Evolutionary conservation across 2,113 vertebrate genomes (phyloP).

Genomic region (Fulmarus glacialis): DNA sequence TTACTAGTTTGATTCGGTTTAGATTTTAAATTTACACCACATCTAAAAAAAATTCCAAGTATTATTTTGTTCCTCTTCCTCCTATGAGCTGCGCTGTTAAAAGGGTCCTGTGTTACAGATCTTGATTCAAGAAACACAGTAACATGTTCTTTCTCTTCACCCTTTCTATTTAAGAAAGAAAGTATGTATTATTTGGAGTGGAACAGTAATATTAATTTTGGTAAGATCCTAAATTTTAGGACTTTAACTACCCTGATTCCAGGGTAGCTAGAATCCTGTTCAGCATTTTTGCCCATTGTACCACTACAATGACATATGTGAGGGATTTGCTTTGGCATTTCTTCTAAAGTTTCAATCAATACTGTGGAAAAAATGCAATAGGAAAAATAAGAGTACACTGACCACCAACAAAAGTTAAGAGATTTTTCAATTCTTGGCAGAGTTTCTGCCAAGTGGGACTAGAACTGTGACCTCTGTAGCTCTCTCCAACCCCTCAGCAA

Average conservation of each 20-base stretch:
- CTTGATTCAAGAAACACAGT: neutral
- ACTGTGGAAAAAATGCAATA: neutral
- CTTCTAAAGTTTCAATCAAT: neutral
- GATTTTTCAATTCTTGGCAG: neutral
- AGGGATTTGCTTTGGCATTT: neutral
- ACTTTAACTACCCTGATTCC: neutral
- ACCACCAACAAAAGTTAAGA: neutral
- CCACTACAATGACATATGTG: rapidly evolving
- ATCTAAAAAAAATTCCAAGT: neutral
- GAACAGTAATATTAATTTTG: neutral
- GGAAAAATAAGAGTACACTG: neutral
- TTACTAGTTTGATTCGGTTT: neutral
- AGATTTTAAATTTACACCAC: neutral
- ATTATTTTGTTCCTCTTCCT: neutral
- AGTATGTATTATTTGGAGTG: neutral
- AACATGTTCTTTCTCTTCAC: neutral
- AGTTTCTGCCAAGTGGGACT: neutral
- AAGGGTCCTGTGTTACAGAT: neutral
- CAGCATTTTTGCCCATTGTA: neutral
- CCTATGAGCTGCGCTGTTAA: neutral
- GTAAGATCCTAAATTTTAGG: neutral
- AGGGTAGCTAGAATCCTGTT: neutral
- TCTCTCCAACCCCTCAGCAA: neutral
- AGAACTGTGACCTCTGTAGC: neutral
- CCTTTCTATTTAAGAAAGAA: neutral